phyloP scores from a whole-genome alignment of 2,888 invertebrate genomes.

The Rhaphigaster nebulosa region DNA sequence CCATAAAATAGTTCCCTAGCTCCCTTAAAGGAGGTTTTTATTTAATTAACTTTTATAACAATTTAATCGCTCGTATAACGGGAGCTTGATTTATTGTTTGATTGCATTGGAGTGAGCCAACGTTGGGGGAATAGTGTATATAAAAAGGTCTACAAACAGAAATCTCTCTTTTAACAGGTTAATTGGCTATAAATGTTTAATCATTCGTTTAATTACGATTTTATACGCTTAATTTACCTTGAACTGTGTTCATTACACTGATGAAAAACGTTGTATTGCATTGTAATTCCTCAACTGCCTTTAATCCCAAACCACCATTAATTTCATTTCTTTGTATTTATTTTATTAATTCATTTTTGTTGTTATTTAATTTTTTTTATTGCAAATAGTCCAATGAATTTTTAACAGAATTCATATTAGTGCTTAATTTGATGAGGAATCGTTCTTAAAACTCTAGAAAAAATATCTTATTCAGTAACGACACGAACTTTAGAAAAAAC shows the following conservation, averaged over 20 bases:
- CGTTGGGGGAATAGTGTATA: neutral
- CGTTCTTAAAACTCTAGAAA: too few relatives aligned
- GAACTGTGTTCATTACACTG: neutral
- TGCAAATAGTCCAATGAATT: too few relatives aligned
- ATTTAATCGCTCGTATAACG: conserved; percentile 2
- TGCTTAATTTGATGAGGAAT: too few relatives aligned
- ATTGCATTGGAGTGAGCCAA: neutral
- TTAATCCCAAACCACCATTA: too few relatives aligned
- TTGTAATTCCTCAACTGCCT: too few relatives aligned
- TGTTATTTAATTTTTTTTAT: too few relatives aligned
- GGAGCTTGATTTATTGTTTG: neutral
- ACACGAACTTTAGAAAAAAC: too few relatives aligned
- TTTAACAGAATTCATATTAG: too few relatives aligned
- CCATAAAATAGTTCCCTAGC: neutral
- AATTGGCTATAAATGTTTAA: neutral
- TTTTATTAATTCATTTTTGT: too few relatives aligned
- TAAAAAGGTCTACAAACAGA: neutral
- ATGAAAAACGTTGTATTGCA: neutral
- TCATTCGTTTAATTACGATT: neutral
- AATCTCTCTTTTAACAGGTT: neutral
- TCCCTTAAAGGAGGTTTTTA: neutral
- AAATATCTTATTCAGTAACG: too few relatives aligned
- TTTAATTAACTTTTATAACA: conserved; percentile 19
- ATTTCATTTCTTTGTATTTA: too few relatives aligned
- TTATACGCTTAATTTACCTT: neutral